phyloP scores from a whole-genome alignment of 2,888 invertebrate species.

The Macrophya alboannulata region DNA sequence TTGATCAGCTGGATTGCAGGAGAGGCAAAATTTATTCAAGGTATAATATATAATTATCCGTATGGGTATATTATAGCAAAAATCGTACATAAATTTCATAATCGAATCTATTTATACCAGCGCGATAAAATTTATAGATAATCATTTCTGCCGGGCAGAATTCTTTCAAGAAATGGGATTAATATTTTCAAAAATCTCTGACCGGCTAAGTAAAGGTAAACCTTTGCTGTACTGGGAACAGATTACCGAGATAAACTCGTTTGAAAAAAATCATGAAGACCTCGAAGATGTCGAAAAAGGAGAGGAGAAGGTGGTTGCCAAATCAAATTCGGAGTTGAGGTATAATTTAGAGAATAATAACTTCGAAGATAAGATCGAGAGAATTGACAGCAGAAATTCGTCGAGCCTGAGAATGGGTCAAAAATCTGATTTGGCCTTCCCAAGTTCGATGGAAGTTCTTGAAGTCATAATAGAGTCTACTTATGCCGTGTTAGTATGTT shows the following conservation, averaged over 20 bases:
- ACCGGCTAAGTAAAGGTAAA: conserved; percentile 62
- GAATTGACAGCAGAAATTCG: background rate
- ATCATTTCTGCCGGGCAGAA: conserved; percentile 62
- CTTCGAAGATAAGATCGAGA: background rate
- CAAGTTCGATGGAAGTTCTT: conserved; percentile 58
- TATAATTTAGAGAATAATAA: background rate
- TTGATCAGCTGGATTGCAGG: conserved; percentile 72
- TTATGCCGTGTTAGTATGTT: conserved; percentile 67
- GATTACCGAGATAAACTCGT: conserved; percentile 11
- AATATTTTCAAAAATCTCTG: conserved; percentile 62
- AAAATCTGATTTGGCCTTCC: background rate
- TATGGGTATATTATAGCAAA: too few species aligned
- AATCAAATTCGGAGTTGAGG: background rate
- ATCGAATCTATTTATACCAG: background rate
- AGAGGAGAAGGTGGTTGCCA: background rate
- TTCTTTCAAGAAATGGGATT: conserved; percentile 68
- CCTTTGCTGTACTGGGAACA: conserved; percentile 67
- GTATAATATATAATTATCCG: conserved; percentile 57
- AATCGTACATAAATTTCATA: too few species aligned
- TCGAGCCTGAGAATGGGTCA: background rate
- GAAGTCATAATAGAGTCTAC: conserved; percentile 67
- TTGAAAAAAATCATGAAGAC: background rate
- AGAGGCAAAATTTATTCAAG: conserved; percentile 69
- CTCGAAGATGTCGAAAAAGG: background rate
- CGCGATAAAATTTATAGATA: conserved; percentile 60